A percentile compares a stretch with the other conserved stretches of the same genome.
Evolutionary conservation across 2,113 vertebrate genomes (phyloP).

Genomic region (Antechinus stuartii): DNA sequence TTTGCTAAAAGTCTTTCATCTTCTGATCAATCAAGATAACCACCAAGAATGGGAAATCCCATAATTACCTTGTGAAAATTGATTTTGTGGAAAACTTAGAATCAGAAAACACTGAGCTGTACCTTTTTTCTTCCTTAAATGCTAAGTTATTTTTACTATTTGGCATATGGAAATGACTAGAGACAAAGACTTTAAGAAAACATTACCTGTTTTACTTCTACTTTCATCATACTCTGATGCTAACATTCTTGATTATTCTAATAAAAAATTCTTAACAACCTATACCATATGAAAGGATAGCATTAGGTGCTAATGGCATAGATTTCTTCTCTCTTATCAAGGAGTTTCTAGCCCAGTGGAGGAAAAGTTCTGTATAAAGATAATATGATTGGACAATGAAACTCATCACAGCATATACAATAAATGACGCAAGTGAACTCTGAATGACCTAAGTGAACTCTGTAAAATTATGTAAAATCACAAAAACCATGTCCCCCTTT

Average conservation of each 20-base stretch:
- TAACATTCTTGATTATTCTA: not conserved
- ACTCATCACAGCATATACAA: not conserved
- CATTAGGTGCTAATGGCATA: not conserved
- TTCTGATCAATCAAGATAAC: not conserved
- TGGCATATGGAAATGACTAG: not conserved
- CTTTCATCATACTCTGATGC: not conserved
- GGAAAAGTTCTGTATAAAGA: not conserved
- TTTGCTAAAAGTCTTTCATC: not conserved
- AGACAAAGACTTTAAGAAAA: not conserved
- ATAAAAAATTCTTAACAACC: not conserved
- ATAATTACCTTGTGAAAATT: not conserved
- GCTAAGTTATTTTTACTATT: not conserved
- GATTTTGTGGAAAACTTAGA: not conserved
- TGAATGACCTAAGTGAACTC: no score
- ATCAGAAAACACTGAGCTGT: not conserved
- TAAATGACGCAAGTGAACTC: not conserved
- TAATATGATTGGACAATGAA: not conserved
- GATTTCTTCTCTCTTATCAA: not conserved
- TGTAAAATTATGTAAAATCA: no score
- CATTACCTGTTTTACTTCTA: not conserved
- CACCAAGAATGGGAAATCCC: not conserved
- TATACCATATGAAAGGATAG: not conserved
- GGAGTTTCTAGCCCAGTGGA: not conserved
- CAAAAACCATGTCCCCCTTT: no score
- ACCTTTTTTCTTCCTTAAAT: not conserved